These are phyloP conservation scores for Saguinus midas DNA, from an alignment of 2,113 vertebrate species.

Conservation along the genomic window DNA sequence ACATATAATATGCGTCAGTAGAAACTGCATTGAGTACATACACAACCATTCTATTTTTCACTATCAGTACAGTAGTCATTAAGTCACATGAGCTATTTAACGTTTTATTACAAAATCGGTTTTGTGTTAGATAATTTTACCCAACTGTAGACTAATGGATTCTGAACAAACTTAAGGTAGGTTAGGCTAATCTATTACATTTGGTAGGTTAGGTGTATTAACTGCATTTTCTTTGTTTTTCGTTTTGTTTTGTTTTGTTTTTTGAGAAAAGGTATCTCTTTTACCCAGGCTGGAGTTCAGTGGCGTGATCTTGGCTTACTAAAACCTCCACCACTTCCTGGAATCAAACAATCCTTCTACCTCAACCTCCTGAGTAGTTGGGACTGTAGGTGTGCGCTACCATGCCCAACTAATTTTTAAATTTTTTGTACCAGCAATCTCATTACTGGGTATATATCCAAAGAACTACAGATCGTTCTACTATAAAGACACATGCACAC, in stretches of 20 bases:
- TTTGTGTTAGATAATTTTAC: neutral
- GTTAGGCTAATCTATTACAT: neutral
- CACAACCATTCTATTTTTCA: neutral
- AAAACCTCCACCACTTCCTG: neutral
- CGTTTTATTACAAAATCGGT: neutral
- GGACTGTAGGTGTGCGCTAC: no score
- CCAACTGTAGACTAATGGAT: neutral
- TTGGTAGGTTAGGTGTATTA: neutral
- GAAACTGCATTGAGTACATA: neutral
- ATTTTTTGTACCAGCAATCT: no score
- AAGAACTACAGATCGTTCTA: no score
- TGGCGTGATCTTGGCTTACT: neutral
- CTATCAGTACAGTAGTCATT: neutral
- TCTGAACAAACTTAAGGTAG: neutral
- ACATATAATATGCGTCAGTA: neutral
- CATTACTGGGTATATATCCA: no score
- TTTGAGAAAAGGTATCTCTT: neutral
- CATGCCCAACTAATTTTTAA: no score
- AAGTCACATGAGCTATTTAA: neutral
- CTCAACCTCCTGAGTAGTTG: neutral
- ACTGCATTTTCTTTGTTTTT: neutral
- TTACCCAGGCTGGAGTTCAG: neutral
- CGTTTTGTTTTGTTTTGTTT: no score
- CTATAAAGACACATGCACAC: no score
- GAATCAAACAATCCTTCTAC: neutral